These are phyloP conservation scores for Eupithecia vulgata DNA, from an alignment of 2,888 invertebrate genomes.

Conservation along the genomic window DNA sequence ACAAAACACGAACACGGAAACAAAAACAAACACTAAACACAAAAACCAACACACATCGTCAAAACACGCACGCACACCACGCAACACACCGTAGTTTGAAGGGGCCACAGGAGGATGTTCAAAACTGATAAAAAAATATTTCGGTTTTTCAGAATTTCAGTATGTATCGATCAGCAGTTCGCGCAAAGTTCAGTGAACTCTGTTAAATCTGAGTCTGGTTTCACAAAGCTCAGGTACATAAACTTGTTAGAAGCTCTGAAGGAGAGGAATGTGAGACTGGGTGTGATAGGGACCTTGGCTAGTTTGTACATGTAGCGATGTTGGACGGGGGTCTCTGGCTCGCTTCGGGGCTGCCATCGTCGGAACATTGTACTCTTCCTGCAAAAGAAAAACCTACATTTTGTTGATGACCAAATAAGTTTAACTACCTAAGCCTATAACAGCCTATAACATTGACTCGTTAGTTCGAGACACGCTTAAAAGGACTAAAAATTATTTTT, in stretches of 20 bases:
- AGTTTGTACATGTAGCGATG: slow-evolving; percentile 55
- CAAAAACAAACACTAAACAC: slow-evolving; percentile 7
- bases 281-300: slow-evolving; percentile 60
- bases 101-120: not conserved
- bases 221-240: slow-evolving; percentile 67
- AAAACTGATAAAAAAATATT: not conserved
- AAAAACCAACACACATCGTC: not conserved
- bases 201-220: slow-evolving; percentile 59
- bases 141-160: not conserved
- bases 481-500: too few relatives aligned
- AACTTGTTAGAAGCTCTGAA: slow-evolving; percentile 71
- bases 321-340: not conserved
- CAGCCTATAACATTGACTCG: too few relatives aligned
- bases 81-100: not conserved
- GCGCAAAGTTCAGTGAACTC: slow-evolving; percentile 66
- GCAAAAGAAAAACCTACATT: slow-evolving; percentile 34
- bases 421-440: not conserved
- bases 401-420: not conserved
- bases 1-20: slow-evolving; percentile 3
- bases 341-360: slow-evolving; percentile 43
- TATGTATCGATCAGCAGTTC: slow-evolving; percentile 30
- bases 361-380: slow-evolving; percentile 44
- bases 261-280: slow-evolving; percentile 61
- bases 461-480: too few relatives aligned
- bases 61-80: not conserved